Evolutionary conservation across 1,140 invertebrate species (phyloP).

Genomic region (Trachymyrmex cornetzi): DNA sequence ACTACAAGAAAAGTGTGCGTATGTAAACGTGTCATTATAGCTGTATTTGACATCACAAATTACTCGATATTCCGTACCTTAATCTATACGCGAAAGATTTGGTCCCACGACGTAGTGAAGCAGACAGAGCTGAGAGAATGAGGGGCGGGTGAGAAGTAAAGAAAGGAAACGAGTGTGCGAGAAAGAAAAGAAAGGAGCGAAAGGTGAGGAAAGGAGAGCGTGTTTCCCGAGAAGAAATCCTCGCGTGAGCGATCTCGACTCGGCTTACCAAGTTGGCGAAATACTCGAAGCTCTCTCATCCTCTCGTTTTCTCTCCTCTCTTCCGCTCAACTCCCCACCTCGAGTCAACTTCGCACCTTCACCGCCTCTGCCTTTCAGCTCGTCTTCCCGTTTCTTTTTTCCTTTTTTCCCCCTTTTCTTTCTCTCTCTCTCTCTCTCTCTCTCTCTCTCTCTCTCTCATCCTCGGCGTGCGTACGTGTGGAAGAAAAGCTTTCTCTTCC

Average conservation of each 20-base stretch:
- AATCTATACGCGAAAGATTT: slow-evolving; percentile 77
- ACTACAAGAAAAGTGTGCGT: background rate
- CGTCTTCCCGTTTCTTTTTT: slow-evolving; percentile 30
- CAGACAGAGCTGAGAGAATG: background rate
- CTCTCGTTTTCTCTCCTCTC: slow-evolving; percentile 57
- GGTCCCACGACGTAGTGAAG: slow-evolving; percentile 61
- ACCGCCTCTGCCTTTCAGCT: slow-evolving; percentile 40
- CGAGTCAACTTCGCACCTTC: slow-evolving; percentile 66
- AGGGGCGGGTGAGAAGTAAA: background rate
- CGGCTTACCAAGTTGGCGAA: slow-evolving; percentile 82
- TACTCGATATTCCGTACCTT: slow-evolving; percentile 63
- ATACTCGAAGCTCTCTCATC: slow-evolving; percentile 77
- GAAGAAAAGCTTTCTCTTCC: slow-evolving; percentile 59
- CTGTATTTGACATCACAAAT: slow-evolving; percentile 30
- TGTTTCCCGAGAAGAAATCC: slow-evolving; percentile 76
- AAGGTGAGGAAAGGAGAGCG: slow-evolving; percentile 38
- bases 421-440: background rate
- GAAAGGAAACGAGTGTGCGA: slow-evolving; percentile 4
- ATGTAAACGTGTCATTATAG: slow-evolving; percentile 32
- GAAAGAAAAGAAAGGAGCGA: slow-evolving; percentile 20
- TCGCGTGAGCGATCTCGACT: slow-evolving; percentile 79
- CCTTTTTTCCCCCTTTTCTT: background rate
- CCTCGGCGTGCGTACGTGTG: slow-evolving; percentile 71
- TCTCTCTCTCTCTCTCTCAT: slow-evolving; percentile 24
- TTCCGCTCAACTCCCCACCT: slow-evolving; percentile 55